These are phyloP conservation scores for Pachyramphus minor DNA, from an alignment of 2,113 vertebrate species.

Conservation along the genomic window DNA sequence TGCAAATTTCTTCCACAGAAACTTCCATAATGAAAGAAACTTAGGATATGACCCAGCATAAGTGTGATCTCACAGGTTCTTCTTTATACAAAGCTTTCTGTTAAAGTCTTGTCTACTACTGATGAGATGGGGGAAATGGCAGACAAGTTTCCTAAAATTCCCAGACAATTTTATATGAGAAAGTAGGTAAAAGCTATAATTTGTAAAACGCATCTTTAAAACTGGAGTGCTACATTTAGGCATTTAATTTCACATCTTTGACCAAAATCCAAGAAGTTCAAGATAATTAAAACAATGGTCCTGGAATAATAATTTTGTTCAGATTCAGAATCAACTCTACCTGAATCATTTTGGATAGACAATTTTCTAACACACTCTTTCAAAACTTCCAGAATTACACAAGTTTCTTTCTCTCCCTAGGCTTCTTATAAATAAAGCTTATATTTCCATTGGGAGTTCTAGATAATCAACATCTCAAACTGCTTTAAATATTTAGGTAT, in stretches of 20 bases:
- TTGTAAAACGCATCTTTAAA: neutral
- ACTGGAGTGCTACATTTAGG: neutral
- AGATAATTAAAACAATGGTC: neutral
- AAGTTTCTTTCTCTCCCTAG: neutral
- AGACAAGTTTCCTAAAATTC: neutral
- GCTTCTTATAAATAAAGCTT: neutral
- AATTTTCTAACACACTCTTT: neutral
- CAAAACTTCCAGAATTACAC: neutral
- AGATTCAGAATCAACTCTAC: neutral
- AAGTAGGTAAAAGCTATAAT: neutral
- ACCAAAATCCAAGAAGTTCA: neutral
- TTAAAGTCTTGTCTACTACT: neutral
- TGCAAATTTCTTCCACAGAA: neutral
- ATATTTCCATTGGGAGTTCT: neutral
- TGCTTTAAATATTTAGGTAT: conserved; percentile 20
- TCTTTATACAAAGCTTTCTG: neutral
- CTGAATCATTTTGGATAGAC: neutral
- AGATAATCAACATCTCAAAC: neutral
- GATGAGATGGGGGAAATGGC: neutral
- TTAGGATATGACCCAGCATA: neutral
- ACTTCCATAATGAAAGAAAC: neutral
- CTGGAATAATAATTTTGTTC: neutral
- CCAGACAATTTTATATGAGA: neutral
- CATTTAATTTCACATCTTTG: neutral
- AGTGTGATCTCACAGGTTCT: neutral